Evolutionary conservation across 2,888 invertebrate genomes (phyloP).

Genomic region (Graphium colonna): DNA sequence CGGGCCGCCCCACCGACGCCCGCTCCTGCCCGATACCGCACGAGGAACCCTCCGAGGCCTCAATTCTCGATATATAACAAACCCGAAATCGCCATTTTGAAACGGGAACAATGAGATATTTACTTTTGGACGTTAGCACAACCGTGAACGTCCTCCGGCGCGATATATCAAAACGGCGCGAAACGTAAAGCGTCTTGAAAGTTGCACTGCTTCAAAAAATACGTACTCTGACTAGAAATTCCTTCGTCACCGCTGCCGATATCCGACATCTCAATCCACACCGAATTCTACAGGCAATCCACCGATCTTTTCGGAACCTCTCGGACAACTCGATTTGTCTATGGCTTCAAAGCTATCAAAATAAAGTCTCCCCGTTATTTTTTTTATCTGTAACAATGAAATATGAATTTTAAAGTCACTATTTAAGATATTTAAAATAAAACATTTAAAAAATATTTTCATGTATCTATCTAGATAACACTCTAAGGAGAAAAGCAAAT

Average conservation of each 20-base stretch:
- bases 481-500: slow-evolving; percentile 21
- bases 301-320: slow-evolving; percentile 69
- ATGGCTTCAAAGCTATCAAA: slow-evolving; percentile 66
- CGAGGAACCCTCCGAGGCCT: slow-evolving; percentile 35
- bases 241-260: slow-evolving; percentile 90
- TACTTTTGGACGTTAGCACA: slow-evolving; percentile 66
- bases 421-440: background rate
- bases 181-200: slow-evolving; percentile 39
- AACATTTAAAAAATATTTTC: slow-evolving; percentile 9
- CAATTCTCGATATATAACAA: slow-evolving; percentile 40
- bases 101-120: slow-evolving; percentile 79
- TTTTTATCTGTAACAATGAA: background rate
- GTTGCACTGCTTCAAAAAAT: slow-evolving; percentile 55
- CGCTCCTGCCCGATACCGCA: slow-evolving; percentile 33
- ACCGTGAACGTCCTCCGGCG: slow-evolving; percentile 47
- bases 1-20: slow-evolving; percentile 53
- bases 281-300: slow-evolving; percentile 74
- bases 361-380: slow-evolving; percentile 53
- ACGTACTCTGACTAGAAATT: slow-evolving; percentile 89
- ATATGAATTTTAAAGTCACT: background rate
- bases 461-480: too few relatives aligned
- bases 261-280: slow-evolving; percentile 86
- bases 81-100: slow-evolving; percentile 77
- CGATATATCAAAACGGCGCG: slow-evolving; percentile 49
- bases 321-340: slow-evolving; percentile 66